Conservation (phyloP, 2,888 invertebrate species). For the Oxystoma pomonae region DNA sequence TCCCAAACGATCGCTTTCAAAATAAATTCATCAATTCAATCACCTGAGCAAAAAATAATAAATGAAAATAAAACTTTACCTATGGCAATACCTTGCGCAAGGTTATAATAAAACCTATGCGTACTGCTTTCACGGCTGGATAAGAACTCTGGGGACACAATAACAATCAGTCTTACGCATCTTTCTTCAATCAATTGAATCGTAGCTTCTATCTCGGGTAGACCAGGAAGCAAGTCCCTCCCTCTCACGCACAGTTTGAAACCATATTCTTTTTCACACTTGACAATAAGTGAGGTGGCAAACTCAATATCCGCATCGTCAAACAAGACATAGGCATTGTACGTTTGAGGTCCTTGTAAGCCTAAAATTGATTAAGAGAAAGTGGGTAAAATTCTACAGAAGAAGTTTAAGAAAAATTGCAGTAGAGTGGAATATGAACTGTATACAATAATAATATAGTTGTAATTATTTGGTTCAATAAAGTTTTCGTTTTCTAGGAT, state of each 20-base stretch:
- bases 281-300: conserved; percentile 60
- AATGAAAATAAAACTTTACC: too few species aligned
- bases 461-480: too few species aligned
- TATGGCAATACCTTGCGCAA: too few species aligned
- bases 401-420: too few species aligned
- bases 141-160: background rate
- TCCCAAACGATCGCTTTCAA: too few species aligned
- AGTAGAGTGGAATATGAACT: too few species aligned
- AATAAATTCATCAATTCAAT: too few species aligned
- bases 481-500: too few species aligned
- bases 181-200: background rate
- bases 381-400: too few species aligned
- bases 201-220: background rate
- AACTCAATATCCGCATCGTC: conserved; percentile 69
- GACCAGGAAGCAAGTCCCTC: conserved; percentile 57
- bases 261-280: conserved; percentile 57
- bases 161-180: background rate
- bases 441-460: too few species aligned
- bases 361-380: too few species aligned
- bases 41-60: too few species aligned
- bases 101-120: background rate
- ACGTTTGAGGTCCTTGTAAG: conserved; percentile 51
- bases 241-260: conserved; percentile 71
- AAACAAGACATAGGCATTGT: conserved; percentile 75
- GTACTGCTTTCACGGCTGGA: background rate